Conservation (phyloP, 2,113 vertebrate genomes). For the Ibidorhyncha struthersii region DNA sequence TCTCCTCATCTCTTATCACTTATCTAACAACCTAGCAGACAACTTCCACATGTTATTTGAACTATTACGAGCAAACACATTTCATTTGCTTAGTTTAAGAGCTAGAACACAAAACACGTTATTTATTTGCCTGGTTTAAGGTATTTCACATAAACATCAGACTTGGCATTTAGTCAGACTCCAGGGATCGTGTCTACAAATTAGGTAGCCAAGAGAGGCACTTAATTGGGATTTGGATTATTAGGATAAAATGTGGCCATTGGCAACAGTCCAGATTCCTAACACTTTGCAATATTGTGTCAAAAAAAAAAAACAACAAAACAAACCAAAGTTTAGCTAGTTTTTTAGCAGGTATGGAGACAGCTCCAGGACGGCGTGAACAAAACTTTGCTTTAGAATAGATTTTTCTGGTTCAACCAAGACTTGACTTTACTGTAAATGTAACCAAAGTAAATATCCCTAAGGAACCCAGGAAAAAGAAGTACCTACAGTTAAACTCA, state of each 20-base stretch:
- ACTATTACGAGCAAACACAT: neutral
- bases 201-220: neutral
- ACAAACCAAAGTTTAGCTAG: neutral
- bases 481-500: neutral
- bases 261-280: neutral
- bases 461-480: neutral
- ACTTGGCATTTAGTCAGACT: neutral
- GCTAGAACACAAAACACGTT: neutral
- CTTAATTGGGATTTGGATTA: slow-evolving; percentile 10
- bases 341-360: neutral
- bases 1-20: neutral
- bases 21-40: neutral
- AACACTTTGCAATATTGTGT: neutral
- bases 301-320: neutral
- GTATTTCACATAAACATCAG: slow-evolving; percentile 18
- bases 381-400: neutral
- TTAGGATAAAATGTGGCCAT: neutral
- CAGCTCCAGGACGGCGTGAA: neutral
- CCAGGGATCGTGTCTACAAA: neutral
- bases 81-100: neutral
- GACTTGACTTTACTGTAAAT: neutral
- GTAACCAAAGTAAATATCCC: neutral
- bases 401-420: neutral
- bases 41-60: neutral
- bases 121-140: slow-evolving; percentile 32